Evolutionary conservation across 2,888 invertebrate genomes (phyloP), one percentile per base, ranked within the genome.

Genomic region (Luperina testacea): DNA sequence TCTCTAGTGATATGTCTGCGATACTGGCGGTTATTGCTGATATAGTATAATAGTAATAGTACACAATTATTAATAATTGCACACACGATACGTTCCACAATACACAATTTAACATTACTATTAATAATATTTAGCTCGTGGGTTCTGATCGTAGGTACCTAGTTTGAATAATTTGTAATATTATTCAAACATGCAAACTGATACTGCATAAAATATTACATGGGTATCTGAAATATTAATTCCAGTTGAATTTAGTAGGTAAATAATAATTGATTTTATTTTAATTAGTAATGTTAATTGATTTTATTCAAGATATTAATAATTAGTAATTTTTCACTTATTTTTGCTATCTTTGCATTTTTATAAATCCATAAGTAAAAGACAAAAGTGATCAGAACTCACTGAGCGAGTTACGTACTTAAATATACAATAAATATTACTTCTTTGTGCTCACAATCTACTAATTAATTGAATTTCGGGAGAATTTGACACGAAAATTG

Each of bases 391-490:
- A 88, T 87, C 89, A 92, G 93, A 93, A 93, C 91, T 92, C 93
- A 94, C 91, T 90, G 87, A 91, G 86, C 88, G 86, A 92, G 76
- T 84, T 81, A 85, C 81, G 73, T 86, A 90, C 91, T 91, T 94
- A 92, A 92, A 89, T 91, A 92, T 91, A 93, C 93, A 89, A 89
- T 89, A 85, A 89, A 89, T 63, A 85, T 88, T 83, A 89, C 75
- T 75, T 91, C 92, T 92, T 92, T 92, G 93, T 93, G 92, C 92
- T 90, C 93, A 91, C 91, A 87, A 91, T 88, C 95, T 96, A 96
- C 96, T 95, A 95, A 96, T 94, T 96, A 96, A 96, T 96, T 96
- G 96, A 96, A 95, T 96, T 96, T 96, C 96, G 96, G 96, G 96
- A 96, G 96, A 97, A 96, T 96, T 96, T 96, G 95, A 96, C 96